These are phyloP conservation scores for Trilocha varians DNA, from an alignment of 2,888 invertebrate genomes.

Conservation along the genomic window DNA sequence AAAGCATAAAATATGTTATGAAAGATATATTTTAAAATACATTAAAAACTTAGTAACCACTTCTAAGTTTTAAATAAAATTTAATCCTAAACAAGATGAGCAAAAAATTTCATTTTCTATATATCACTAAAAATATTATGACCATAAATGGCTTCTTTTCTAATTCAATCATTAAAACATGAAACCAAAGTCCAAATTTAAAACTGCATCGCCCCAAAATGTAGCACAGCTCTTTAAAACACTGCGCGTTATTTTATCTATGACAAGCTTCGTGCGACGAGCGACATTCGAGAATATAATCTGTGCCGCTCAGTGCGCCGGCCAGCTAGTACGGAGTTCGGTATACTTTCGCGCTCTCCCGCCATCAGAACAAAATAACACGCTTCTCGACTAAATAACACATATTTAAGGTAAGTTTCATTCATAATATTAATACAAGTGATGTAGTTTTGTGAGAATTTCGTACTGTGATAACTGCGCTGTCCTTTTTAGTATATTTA, in stretches of 20 bases:
- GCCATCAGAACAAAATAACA: neutral
- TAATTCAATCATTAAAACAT: too few relatives aligned
- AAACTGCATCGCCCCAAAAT: too few relatives aligned
- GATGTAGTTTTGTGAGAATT: neutral
- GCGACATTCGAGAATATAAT: neutral
- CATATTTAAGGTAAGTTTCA: constrained; percentile 10
- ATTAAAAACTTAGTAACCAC: too few relatives aligned
- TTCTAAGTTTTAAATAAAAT: too few relatives aligned
- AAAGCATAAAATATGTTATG: too few relatives aligned
- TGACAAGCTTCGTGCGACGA: neutral
- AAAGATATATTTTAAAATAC: too few relatives aligned
- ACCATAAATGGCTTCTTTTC: too few relatives aligned
- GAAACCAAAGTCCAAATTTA: too few relatives aligned
- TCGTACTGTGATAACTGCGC: neutral
- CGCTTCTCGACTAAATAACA: constrained; percentile 6
- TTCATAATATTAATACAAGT: neutral
- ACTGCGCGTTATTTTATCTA: neutral
- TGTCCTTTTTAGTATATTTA: neutral
- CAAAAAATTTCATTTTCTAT: too few relatives aligned
- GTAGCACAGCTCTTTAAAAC: too few relatives aligned
- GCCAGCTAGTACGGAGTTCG: constrained; percentile 10
- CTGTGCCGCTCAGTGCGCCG: constrained; percentile 6
- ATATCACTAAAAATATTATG: too few relatives aligned
- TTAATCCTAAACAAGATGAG: too few relatives aligned
- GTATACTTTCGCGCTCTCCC: constrained; percentile 16